Percentiles rank a stretch among this genome's conserved stretches.
These are phyloP conservation scores for Formica exsecta DNA, from an alignment of 1,140 invertebrate genomes.

Conservation along the genomic window DNA sequence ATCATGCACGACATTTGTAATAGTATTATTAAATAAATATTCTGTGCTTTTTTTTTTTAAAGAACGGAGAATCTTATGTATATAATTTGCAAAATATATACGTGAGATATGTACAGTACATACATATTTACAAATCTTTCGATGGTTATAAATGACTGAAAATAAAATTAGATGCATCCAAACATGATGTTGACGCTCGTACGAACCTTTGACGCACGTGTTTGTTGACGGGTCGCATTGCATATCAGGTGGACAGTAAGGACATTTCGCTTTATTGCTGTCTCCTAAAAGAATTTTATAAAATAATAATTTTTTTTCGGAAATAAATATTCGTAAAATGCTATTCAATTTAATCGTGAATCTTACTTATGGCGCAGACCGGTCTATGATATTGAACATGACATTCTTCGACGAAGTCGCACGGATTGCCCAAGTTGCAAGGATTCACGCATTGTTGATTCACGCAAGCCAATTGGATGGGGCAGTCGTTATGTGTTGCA, in stretches of 20 bases:
- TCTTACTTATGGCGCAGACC: conserved; percentile 91
- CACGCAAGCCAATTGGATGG: conserved; percentile 91
- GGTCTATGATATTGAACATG: conserved; percentile 92
- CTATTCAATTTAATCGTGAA: background rate
- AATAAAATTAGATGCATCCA: conserved; percentile 11
- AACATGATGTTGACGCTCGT: conserved; percentile 35
- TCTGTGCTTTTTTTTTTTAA: conserved; percentile 24
- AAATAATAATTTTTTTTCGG: background rate
- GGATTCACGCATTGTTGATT: conserved; percentile 92
- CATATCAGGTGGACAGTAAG: conserved; percentile 91
- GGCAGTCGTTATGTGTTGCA: conserved; percentile 90
- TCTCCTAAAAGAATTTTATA: conserved; percentile 67
- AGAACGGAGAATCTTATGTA: background rate
- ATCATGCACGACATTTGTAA: conserved; percentile 41
- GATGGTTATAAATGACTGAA: conserved; percentile 23
- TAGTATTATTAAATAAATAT: conserved; percentile 10
- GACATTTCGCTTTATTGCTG: conserved; percentile 86
- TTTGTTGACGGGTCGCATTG: conserved; percentile 91
- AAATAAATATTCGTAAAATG: background rate
- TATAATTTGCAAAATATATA: conserved; percentile 50
- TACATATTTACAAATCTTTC: conserved; percentile 72
- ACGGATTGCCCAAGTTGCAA: conserved; percentile 90
- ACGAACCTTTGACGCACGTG: conserved; percentile 91
- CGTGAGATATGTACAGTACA: conserved; percentile 69
- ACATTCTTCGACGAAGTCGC: conserved; percentile 90